Evolutionary conservation across 2,797 vertebrate species (phyloP).

Genomic region (Neopelma chrysocephalum): DNA sequence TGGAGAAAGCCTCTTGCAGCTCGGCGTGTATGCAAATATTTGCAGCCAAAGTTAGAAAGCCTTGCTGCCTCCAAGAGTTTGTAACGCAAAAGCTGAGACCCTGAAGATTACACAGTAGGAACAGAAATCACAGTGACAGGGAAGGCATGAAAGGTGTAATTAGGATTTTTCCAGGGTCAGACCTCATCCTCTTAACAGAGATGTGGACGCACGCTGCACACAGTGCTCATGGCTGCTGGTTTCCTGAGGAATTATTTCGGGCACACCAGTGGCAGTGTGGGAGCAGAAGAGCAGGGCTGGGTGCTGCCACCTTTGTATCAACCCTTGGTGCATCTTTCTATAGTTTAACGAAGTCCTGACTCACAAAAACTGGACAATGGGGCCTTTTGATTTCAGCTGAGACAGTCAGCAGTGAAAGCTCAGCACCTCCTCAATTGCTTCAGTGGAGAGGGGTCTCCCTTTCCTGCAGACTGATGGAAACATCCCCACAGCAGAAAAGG

Average conservation of each 20-base stretch:
- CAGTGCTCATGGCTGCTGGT: rapidly evolving
- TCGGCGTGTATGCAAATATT: background rate
- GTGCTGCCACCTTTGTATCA: background rate
- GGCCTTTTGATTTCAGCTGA: background rate
- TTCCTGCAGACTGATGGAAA: background rate
- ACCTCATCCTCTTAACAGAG: background rate
- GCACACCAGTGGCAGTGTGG: rapidly evolving
- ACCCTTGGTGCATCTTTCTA: background rate
- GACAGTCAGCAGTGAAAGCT: background rate
- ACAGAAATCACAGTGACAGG: background rate
- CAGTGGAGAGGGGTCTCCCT: background rate
- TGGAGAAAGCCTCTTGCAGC: background rate
- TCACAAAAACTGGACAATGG: background rate
- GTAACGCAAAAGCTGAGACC: background rate
- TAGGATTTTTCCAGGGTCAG: background rate
- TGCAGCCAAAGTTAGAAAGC: slow-evolving; percentile 16
- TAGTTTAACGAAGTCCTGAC: background rate
- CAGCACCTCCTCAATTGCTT: background rate
- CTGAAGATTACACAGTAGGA: background rate
- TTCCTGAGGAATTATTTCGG: background rate
- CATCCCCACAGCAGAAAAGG: background rate
- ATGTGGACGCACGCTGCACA: rapidly evolving
- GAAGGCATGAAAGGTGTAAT: background rate
- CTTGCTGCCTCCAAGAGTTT: background rate
- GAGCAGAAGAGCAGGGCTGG: background rate